phyloP scores from a whole-genome alignment of 2,888 invertebrate species.

The Bhutanitis thaidina region DNA sequence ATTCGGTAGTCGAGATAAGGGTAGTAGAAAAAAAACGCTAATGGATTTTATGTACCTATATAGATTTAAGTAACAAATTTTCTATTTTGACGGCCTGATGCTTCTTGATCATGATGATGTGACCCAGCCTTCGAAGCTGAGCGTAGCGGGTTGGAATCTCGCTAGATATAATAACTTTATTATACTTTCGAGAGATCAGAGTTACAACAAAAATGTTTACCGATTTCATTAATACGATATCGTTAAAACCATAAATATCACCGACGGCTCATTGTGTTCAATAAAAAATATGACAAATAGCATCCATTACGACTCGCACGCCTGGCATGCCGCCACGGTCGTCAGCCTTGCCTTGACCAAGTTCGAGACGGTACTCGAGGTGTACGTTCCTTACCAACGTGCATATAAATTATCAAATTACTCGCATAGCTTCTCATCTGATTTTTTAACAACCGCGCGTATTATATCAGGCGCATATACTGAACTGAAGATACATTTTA shows the following conservation, averaged over 20 bases:
- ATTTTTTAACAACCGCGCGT: slow-evolving; percentile 11
- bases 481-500: too few relatives aligned
- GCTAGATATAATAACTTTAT: too few relatives aligned
- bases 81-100: too few relatives aligned
- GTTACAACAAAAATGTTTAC: background rate
- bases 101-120: too few relatives aligned
- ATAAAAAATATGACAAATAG: slow-evolving; percentile 63
- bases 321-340: slow-evolving; percentile 71
- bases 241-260: slow-evolving; percentile 29
- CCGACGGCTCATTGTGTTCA: slow-evolving; percentile 45
- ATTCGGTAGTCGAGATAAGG: too few relatives aligned
- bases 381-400: slow-evolving; percentile 46
- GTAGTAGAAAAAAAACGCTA: too few relatives aligned
- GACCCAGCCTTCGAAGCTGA: too few relatives aligned
- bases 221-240: slow-evolving; percentile 6
- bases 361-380: slow-evolving; percentile 43
- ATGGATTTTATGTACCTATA: too few relatives aligned
- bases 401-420: slow-evolving; percentile 43
- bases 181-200: background rate
- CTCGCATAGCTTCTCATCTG: slow-evolving; percentile 7
- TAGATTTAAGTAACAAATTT: too few relatives aligned
- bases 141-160: too few relatives aligned
- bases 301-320: slow-evolving; percentile 47
- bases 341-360: slow-evolving; percentile 73
- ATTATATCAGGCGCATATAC: too few relatives aligned